Evolutionary conservation across 2,888 invertebrate genomes (phyloP), one percentile per base, ranked within the genome.

Genomic region (Urechis unicinctus): DNA sequence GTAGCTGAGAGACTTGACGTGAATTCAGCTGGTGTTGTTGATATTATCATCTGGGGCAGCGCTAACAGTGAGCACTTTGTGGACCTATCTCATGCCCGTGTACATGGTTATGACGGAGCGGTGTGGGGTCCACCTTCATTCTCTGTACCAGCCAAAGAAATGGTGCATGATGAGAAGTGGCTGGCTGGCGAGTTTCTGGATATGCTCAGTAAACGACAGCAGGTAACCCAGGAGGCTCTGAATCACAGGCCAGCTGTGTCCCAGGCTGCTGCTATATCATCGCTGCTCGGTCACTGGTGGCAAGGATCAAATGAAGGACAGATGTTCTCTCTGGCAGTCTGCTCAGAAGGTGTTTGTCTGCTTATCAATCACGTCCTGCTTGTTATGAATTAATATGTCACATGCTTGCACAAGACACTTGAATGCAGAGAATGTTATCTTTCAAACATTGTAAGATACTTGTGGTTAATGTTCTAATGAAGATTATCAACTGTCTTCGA

Each of bases 31-130:
- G 68, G 69, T 24, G 69, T 77, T 17, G 72, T 70, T 2, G 72
- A 76, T 59, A 60, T 75, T 3, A 62, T 74, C 13, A 61, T 76
- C 6, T 77, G 77, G 77, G 77, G 77, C 21, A 72, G 73, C 59
- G 58, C 66, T 3, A 68, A 62, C 55, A 69, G 71, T 2, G 61
- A 57, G 24, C 43, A 55, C 25, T 56, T 50, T 29, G 29, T 61
- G 5, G 68, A 68, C 54, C 29, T 61, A 4, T 50, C 36, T 22
- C 50, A 51, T 21, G 62, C 70, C 22, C 61, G 71, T 9, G 74
- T 77, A 9, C 71, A 72, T 58, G 61, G 65, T 17, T 73, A 71
- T 54, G 74, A 75, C 56, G 75, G 76, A 1, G 71, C 77, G 1
- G 68, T 77, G 46, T 67, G 69, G 64, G 76, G 76, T 9, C 76